These are phyloP conservation scores for Rhinolophus ferrumequinum DNA, from an alignment of 2,113 vertebrate genomes.

Conservation along the genomic window DNA sequence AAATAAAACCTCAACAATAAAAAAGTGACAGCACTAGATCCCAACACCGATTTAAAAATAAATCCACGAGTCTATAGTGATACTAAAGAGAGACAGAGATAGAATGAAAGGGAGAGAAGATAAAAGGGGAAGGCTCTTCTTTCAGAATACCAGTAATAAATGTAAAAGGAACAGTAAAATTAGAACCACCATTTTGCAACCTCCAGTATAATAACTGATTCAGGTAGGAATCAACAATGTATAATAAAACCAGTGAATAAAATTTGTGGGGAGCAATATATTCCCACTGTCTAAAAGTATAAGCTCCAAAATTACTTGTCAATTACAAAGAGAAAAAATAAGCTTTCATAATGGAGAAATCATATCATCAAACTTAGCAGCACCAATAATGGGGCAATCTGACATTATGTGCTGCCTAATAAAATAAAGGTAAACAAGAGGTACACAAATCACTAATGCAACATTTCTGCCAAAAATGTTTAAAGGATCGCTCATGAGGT, in stretches of 20 bases:
- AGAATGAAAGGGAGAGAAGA: background rate
- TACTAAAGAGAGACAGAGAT: background rate
- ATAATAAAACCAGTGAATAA: conserved; percentile 18
- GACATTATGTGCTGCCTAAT: background rate
- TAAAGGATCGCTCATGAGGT: background rate
- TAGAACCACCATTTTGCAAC: background rate
- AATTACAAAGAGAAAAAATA: background rate
- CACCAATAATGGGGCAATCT: background rate
- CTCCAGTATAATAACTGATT: background rate
- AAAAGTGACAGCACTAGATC: background rate
- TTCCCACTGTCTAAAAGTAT: background rate
- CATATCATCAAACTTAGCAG: background rate
- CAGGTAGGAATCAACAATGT: background rate
- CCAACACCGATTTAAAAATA: background rate
- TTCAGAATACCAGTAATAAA: background rate
- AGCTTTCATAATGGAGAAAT: background rate
- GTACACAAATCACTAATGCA: background rate
- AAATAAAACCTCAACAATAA: background rate
- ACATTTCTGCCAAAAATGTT: background rate
- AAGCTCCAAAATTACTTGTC: background rate
- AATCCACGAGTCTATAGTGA: background rate
- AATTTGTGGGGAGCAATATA: background rate
- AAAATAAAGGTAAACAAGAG: background rate
- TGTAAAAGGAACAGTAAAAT: background rate
- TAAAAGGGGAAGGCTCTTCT: background rate